Base-by-base conservation (phyloP, 2,888 invertebrate genomes). In the Agapetus fuscipes region DNA sequence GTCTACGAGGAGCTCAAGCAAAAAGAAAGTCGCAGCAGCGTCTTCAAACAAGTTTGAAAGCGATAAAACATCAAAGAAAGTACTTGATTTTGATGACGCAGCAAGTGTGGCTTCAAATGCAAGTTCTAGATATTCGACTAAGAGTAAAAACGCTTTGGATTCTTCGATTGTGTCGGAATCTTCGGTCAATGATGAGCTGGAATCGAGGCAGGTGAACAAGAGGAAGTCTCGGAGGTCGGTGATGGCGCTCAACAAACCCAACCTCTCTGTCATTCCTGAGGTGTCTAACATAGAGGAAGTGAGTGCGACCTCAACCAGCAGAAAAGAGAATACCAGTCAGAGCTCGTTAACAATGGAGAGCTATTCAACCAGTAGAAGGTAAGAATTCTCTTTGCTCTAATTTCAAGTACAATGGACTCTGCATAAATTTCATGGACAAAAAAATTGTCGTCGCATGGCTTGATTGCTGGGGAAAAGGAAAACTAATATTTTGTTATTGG, bases 241-340 rank as follows among this genome's bases (percentile, higher is more conserved):
- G 12, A 34, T 65, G 17, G 53, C 52, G 0, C 24, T 37, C 5
- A 55, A 54, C 0, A 67, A 65, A 39, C 58, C 66, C 0, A 69
- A 69, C 20, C 37, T 70, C 41, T 60, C 66, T 24, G 68, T 64
- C 37, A 69, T 69, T 50, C 69, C 69, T 0, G 69, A 70, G 45
- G 56, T 56, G n/a, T 49, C 54, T 0, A 41, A 44, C 7, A n/a
- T 24, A 3, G 45, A 45, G 14, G 52, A 53, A 0, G 66, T 65
- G 30, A 37, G 30, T 11, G 37, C 44, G 9, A 11, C 41, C 11
- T 46, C 53, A 0, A 39, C 50, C 37, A 5, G 15, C 7, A 49
- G 10, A 55, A 49, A 33, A 35, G 27, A 36, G 13, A 16, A 24
- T n/a, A 30, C 28, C 9, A 10, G 6, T 12, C 12, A 20, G 16